phyloP scores from a whole-genome alignment of 2,797 vertebrate species.

The Mormyrus hasselquistii region DNA sequence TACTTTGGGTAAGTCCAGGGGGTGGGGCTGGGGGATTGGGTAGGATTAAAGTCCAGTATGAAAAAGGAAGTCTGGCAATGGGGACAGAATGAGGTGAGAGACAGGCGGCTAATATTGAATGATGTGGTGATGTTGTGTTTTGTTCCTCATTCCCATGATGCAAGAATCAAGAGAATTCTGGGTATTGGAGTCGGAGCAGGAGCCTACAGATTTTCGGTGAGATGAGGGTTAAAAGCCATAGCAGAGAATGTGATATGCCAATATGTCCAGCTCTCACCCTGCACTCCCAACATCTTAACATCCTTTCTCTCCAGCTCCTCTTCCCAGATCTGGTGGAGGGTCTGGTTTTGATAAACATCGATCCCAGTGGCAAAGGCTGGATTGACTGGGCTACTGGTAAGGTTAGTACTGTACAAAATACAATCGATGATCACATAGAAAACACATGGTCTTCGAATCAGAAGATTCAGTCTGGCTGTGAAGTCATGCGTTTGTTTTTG shows the following conservation, averaged over 20 bases:
- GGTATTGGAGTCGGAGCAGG: constrained; percentile 94
- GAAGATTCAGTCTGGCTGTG: background rate
- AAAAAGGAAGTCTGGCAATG: background rate
- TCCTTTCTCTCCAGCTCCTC: constrained; percentile 67
- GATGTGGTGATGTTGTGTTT: background rate
- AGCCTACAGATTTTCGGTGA: constrained; percentile 85
- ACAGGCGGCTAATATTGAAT: background rate
- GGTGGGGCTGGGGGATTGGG: background rate
- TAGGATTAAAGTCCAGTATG: background rate
- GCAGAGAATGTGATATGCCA: background rate
- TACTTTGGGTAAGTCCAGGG: constrained; percentile 80
- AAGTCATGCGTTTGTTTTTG: background rate
- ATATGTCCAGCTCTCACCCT: background rate
- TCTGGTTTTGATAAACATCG: constrained; percentile 89
- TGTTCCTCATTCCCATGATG: background rate
- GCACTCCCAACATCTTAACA: background rate
- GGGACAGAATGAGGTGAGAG: background rate
- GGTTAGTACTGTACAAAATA: constrained; percentile 52
- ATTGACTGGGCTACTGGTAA: constrained; percentile 96
- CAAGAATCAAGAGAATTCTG: constrained; percentile 89
- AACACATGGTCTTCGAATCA: background rate
- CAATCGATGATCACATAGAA: background rate
- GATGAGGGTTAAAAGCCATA: background rate
- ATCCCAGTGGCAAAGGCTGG: constrained; percentile 95
- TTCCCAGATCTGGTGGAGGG: constrained; percentile 91